Evolutionary conservation across 2,888 invertebrate species (phyloP).

Genomic region (Parelbella ahira): DNA sequence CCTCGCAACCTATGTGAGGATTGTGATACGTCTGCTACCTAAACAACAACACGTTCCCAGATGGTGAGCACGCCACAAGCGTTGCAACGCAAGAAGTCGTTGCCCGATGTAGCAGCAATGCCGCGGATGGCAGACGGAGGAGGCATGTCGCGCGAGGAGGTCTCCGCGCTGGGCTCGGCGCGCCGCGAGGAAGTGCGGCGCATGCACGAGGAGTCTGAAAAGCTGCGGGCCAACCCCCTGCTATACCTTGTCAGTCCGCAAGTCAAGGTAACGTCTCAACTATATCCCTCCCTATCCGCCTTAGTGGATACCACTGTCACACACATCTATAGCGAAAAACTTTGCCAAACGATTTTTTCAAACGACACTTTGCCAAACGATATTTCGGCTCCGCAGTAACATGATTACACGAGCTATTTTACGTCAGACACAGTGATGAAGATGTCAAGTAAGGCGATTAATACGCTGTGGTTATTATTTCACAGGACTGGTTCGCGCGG

Average conservation of each 20-base stretch:
- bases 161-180: constrained; percentile 95
- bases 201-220: constrained; percentile 94
- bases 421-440: too few species aligned
- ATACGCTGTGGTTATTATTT: too few species aligned
- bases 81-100: constrained; percentile 95
- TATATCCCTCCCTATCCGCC: too few species aligned
- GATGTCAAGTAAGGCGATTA: too few species aligned
- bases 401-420: too few species aligned
- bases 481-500: constrained; percentile 97
- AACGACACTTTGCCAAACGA: too few species aligned
- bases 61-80: constrained; percentile 88
- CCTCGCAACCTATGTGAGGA: too few species aligned
- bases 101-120: constrained; percentile 95
- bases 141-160: constrained; percentile 96
- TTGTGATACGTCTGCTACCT: too few species aligned
- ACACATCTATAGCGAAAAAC: too few species aligned
- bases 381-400: too few species aligned
- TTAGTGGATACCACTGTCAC: too few species aligned
- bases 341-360: too few species aligned
- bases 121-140: constrained; percentile 88
- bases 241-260: constrained; percentile 98
- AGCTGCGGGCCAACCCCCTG: constrained; percentile 95
- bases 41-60: constrained; percentile 78
- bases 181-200: constrained; percentile 96
- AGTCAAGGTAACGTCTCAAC: constrained; percentile 89